phyloP scores from a whole-genome alignment of 2,797 vertebrate species.

The Podargus strigoides region DNA sequence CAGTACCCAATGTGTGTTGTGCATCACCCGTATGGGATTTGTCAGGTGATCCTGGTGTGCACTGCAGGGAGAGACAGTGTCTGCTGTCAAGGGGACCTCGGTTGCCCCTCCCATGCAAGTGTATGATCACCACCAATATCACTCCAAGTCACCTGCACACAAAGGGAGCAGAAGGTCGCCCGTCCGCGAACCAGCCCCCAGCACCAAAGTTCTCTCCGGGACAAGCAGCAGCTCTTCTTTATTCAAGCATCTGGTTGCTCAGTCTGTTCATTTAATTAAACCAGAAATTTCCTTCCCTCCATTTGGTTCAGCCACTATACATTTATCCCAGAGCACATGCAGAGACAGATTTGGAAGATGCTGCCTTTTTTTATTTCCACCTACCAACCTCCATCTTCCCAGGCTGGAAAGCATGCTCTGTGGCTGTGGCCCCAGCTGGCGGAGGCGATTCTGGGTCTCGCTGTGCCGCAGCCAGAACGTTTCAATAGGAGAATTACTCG shows the following conservation, averaged over 20 bases:
- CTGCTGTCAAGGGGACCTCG: neutral
- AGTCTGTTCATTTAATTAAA: conserved; percentile 13
- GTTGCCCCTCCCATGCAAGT: neutral
- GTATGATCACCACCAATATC: neutral
- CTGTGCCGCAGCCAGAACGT: rapidly evolving
- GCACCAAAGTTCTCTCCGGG: neutral
- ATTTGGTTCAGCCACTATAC: neutral
- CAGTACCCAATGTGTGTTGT: neutral
- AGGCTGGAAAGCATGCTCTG: neutral
- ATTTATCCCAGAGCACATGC: neutral
- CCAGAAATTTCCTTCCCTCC: neutral
- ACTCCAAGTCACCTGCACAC: neutral
- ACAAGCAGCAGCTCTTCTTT: neutral
- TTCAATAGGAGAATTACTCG: neutral
- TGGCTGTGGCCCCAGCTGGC: neutral
- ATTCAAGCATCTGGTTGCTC: neutral
- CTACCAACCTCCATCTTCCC: neutral
- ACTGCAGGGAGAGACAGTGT: rapidly evolving
- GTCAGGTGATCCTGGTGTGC: neutral
- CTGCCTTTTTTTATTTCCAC: neutral
- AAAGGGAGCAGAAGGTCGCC: neutral
- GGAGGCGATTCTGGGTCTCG: rapidly evolving
- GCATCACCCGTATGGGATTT: neutral
- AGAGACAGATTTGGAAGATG: neutral
- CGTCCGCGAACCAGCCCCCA: neutral